Conservation (phyloP, 2,888 invertebrate genomes). For the Drosophila planitibia region DNA sequence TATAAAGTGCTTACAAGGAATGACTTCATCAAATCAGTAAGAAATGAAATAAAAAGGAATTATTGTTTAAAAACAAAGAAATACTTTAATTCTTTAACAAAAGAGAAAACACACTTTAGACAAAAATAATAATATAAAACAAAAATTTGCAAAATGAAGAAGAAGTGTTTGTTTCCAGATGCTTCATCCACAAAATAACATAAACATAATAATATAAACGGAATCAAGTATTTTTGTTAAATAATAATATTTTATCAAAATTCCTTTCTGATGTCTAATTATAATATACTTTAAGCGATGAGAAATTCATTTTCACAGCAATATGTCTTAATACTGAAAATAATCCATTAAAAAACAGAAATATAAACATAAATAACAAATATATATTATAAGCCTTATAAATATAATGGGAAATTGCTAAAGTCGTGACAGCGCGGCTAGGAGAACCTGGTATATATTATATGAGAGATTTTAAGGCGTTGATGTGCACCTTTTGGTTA, state of each 20-base stretch:
- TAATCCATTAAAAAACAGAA: background rate
- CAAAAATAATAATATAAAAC: background rate
- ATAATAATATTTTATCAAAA: background rate
- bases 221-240: background rate
- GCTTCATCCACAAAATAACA: background rate
- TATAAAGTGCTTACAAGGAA: background rate
- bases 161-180: background rate
- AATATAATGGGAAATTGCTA: background rate
- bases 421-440: background rate
- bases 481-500: accelerated
- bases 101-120: background rate
- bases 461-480: background rate
- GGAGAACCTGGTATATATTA: background rate
- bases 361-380: background rate
- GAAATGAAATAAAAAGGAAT: background rate
- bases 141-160: background rate
- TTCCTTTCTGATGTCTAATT: background rate
- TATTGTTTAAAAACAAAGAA: background rate
- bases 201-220: background rate
- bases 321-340: background rate
- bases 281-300: background rate
- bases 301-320: background rate
- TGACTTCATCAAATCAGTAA: background rate
- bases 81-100: background rate
- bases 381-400: background rate